Base-by-base conservation (phyloP, 2,113 vertebrate genomes). In the Anser brachyrhynchus region DNA sequence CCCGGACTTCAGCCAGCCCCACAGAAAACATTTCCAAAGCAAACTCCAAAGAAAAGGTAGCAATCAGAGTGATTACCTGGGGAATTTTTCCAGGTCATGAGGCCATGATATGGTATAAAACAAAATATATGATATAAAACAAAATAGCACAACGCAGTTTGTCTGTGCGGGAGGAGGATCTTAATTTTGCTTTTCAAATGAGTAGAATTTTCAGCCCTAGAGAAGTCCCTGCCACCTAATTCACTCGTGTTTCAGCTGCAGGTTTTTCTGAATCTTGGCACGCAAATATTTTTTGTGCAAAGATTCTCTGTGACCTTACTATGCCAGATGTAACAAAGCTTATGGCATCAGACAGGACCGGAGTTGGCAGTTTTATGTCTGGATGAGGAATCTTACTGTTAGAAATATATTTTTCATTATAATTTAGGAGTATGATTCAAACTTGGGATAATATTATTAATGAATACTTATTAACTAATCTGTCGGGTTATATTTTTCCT, bases 201-300 rank as follows among this genome's bases (percentile, higher is more conserved):
- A 52, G 51, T 46, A 6, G 6, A 17, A 14, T 28, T 55, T 82
- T 37, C 41, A 90, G 6, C 17, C 22, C 7, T 2, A 0, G 33
- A 33, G 19, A 33, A 87, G 6, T 11, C 26, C 67, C 33, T 66
- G 13, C 29, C 18, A 21, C 13, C 19, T 17, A 15, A 11, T 18
- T 71, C 46, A 35, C 43, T 43, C 41, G 10, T 22, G 29, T 31
- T 19, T 66, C 33, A 66, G 21, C 10, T 39, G 22, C 19, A 73
- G 10, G 4, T 41, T 67, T 13, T 67, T 9, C 4, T 61, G 52
- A 10, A 1, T 64, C 6, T 29, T 65, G 33, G 10, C 20, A 64
- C 4, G 41, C 2, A 1, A 0, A 2, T 43, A 51, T 64, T 51
- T 78, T 41, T 2, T 0, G 25, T 41, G 13, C 9, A 23, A 19